Evolutionary conservation across 2,797 vertebrate genomes (phyloP).

Genomic region (Orestias chungarensis): DNA sequence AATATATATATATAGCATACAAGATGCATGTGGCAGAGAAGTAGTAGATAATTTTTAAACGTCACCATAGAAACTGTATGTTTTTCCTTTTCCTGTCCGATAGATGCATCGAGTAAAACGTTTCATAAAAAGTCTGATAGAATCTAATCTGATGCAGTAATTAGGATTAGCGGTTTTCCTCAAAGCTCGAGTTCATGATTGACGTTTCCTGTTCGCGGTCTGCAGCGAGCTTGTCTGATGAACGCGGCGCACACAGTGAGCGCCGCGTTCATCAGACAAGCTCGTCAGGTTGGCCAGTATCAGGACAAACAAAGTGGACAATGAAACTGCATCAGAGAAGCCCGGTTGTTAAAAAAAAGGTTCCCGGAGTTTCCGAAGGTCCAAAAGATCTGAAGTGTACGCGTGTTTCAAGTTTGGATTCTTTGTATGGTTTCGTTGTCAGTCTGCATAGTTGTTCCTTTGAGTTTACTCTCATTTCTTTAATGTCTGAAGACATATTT

Average conservation of each 20-base stretch:
- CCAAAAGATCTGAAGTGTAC: no score
- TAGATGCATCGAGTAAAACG: not conserved
- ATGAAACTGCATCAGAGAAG: not conserved
- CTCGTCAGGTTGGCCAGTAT: not conserved
- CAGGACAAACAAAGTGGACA: not conserved
- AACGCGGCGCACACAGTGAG: no score
- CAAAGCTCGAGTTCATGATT: not conserved
- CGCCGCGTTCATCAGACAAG: not conserved
- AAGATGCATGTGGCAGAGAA: constrained; percentile 21
- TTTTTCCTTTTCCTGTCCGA: no score
- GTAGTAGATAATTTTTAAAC: no score
- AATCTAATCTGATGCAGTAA: not conserved
- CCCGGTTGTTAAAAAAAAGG: not conserved
- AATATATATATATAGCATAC: not conserved
- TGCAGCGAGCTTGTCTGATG: not conserved
- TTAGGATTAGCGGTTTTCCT: not conserved
- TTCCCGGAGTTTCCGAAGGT: not conserved
- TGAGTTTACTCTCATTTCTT: no score
- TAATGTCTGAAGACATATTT: not conserved
- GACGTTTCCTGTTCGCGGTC: not conserved
- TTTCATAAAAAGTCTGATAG: not conserved
- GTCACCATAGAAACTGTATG: not conserved
- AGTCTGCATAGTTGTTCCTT: no score
- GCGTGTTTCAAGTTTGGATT: not conserved
- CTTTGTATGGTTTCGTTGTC: not conserved